phyloP scores from a whole-genome alignment of 2,888 invertebrate species.

The Trimorus sp. region DNA sequence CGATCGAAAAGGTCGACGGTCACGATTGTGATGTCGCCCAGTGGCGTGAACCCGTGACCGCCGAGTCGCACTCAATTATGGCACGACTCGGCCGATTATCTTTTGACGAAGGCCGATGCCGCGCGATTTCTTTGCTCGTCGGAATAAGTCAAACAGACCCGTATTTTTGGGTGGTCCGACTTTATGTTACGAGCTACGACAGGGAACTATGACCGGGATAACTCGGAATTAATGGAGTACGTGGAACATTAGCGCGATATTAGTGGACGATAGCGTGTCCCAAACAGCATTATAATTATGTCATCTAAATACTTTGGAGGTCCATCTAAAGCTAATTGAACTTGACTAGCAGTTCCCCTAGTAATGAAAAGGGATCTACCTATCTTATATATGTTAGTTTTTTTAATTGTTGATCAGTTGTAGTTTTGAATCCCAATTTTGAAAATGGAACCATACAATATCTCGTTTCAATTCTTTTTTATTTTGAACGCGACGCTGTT shows the following conservation, averaged over 20 bases:
- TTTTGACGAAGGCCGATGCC: constrained; percentile 33
- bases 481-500: too few species aligned
- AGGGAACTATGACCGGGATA: constrained; percentile 50
- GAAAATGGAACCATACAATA: too few species aligned
- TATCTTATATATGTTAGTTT: too few species aligned
- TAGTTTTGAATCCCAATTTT: too few species aligned
- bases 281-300: constrained; percentile 42
- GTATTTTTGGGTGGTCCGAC: constrained; percentile 46
- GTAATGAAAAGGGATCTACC: too few species aligned
- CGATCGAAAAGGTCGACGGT: constrained; percentile 6
- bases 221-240: constrained; percentile 58
- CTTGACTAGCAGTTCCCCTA: too few species aligned
- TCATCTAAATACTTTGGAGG: constrained; percentile 27
- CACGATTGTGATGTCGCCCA: constrained; percentile 19
- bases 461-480: too few species aligned
- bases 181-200: constrained; percentile 43
- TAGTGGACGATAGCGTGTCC: constrained; percentile 14
- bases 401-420: too few species aligned
- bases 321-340: too few species aligned
- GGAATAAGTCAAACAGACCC: constrained; percentile 41
- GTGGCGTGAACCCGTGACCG: constrained; percentile 11
- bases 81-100: constrained; percentile 36
- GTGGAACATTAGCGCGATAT: constrained; percentile 21
- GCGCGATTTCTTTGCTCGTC: constrained; percentile 4
- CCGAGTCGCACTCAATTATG: constrained; percentile 49